Evolutionary conservation across 2,888 invertebrate genomes (phyloP).

Genomic region (Thymelicus lineola): DNA sequence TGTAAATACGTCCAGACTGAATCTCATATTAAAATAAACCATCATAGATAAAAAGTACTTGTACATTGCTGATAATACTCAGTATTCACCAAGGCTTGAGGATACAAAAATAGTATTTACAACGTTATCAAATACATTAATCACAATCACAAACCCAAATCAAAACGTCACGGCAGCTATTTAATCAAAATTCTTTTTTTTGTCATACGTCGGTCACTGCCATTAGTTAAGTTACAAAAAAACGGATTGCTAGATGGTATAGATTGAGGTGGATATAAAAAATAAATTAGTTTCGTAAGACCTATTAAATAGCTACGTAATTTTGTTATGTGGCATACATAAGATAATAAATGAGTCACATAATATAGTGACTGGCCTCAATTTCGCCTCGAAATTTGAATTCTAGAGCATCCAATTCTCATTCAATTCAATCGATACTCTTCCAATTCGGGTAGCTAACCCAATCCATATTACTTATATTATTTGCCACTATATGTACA

Average conservation of each 20-base stretch:
- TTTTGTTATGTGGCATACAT: constrained; percentile 7
- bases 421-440: too few relatives aligned
- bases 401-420: too few relatives aligned
- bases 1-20: too few relatives aligned
- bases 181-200: constrained; percentile 15
- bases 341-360: too few relatives aligned
- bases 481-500: too few relatives aligned
- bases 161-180: neutral
- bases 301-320: constrained; percentile 21
- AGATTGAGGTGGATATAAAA: constrained; percentile 19
- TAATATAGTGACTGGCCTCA: too few relatives aligned
- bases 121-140: constrained; percentile 6
- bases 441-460: too few relatives aligned
- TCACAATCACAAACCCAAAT: constrained; percentile 1
- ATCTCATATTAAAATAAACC: too few relatives aligned
- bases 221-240: constrained; percentile 11
- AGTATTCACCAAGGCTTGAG: neutral
- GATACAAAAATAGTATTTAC: neutral
- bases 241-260: constrained; percentile 11
- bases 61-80: neutral
- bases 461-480: too few relatives aligned
- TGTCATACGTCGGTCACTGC: constrained; percentile 11
- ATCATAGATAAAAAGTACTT: too few relatives aligned
- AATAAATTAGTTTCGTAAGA: constrained; percentile 21
- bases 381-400: too few relatives aligned